Conservation (phyloP, 2,888 invertebrate species). For the Yponomeuta plumbellus region DNA sequence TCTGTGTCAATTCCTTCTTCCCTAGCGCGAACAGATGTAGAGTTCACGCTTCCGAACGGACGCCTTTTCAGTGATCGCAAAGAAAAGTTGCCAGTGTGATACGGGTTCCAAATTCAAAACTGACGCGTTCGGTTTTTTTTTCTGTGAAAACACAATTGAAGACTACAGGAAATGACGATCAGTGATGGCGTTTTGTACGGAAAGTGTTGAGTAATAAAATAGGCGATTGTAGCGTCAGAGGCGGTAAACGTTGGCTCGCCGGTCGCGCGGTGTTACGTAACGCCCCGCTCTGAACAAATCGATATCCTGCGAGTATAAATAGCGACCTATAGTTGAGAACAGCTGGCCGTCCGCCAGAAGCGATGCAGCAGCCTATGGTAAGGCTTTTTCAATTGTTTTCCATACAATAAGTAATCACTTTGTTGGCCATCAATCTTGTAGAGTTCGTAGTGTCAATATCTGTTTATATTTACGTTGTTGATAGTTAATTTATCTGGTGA, state of each 20-base stretch:
- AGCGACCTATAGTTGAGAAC: conserved; percentile 61
- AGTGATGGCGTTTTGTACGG: not conserved
- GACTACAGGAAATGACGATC: not conserved
- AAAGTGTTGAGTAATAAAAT: not conserved
- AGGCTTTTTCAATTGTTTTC: conserved; percentile 30
- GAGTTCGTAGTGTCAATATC: not conserved
- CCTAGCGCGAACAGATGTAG: conserved; percentile 15
- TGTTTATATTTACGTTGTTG: not conserved
- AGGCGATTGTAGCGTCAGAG: conserved; percentile 34
- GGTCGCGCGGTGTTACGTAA: conserved; percentile 64
- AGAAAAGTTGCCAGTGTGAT: not conserved
- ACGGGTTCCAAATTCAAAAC: not conserved
- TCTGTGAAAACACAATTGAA: not conserved
- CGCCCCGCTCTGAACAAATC: conserved; percentile 60
- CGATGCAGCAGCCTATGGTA: conserved; percentile 69
- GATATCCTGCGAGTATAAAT: conserved; percentile 67
- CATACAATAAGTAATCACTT: not conserved
- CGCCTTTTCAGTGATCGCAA: not conserved
- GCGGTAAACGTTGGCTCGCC: conserved; percentile 45
- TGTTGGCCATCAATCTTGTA: not conserved
- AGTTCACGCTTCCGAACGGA: not conserved
- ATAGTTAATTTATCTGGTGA: not conserved
- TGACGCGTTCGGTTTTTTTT: not conserved
- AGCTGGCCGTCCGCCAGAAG: conserved; percentile 62
- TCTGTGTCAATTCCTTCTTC: conserved; percentile 32